Evolutionary conservation across 1,140 invertebrate genomes (phyloP).

Genomic region (Drosophila lacertosa): DNA sequence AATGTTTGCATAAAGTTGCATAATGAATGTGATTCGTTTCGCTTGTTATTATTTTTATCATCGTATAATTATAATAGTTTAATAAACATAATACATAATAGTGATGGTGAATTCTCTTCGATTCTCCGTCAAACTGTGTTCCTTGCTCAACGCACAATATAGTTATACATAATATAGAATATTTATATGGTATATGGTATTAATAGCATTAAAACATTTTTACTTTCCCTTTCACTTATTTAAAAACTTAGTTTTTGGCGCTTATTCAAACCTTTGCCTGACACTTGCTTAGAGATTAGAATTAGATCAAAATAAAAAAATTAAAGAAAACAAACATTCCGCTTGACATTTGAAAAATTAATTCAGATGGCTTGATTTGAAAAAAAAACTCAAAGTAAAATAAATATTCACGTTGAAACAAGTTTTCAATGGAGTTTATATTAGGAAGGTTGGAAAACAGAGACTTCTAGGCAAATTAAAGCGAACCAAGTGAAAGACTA

Average conservation of each 20-base stretch:
- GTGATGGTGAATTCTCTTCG: slow-evolving; percentile 43
- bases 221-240: slow-evolving; percentile 26
- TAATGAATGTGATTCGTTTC: slow-evolving; percentile 72
- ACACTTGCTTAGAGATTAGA: slow-evolving; percentile 8
- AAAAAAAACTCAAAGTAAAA: slow-evolving; percentile 10
- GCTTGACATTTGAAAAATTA: background rate
- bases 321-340: slow-evolving; percentile 8
- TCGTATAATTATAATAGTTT: slow-evolving; percentile 56
- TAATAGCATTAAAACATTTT: slow-evolving; percentile 49
- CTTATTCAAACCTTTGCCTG: slow-evolving; percentile 19
- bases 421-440: slow-evolving; percentile 12
- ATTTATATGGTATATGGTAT: slow-evolving; percentile 65
- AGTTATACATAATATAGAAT: slow-evolving; percentile 65
- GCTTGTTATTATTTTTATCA: slow-evolving; percentile 56
- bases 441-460: slow-evolving; percentile 8
- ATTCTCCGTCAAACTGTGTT: slow-evolving; percentile 22
- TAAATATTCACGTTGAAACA: slow-evolving; percentile 10
- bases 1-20: slow-evolving; percentile 47
- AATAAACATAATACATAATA: slow-evolving; percentile 76
- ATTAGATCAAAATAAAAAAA: slow-evolving; percentile 4
- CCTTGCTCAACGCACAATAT: slow-evolving; percentile 48
- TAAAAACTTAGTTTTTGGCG: slow-evolving; percentile 43
- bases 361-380: background rate
- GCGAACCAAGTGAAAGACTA: slow-evolving; percentile 20
- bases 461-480: slow-evolving; percentile 31